Conservation (phyloP, 1,140 invertebrate species). For the Papilio polyxenes region DNA sequence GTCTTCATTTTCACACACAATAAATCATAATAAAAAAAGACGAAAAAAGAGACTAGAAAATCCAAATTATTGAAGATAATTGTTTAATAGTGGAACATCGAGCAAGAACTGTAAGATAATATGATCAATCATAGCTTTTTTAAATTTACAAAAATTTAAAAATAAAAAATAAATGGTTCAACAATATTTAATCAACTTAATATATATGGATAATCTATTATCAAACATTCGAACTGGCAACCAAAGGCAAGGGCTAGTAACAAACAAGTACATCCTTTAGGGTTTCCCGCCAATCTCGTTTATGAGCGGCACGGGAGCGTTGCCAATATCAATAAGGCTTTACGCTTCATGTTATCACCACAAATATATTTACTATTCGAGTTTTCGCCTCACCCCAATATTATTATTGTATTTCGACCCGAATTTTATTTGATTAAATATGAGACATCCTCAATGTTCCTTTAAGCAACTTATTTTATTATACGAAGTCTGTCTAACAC, state of each 20-base stretch:
- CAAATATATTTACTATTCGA: constrained; percentile 39
- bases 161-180: neutral
- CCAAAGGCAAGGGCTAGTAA: constrained; percentile 20
- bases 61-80: neutral
- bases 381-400: constrained; percentile 19
- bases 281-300: constrained; percentile 37
- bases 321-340: constrained; percentile 40
- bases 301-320: constrained; percentile 33
- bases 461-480: neutral
- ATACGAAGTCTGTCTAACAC: neutral
- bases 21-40: neutral
- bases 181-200: neutral
- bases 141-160: too few relatives aligned
- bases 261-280: constrained; percentile 36
- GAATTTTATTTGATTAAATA: constrained; percentile 35
- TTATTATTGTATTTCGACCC: constrained; percentile 35
- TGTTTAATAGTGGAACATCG: too few relatives aligned
- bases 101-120: too few relatives aligned
- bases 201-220: constrained; percentile 22
- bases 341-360: constrained; percentile 38
- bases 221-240: constrained; percentile 11
- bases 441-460: neutral
- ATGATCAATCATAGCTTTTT: too few relatives aligned
- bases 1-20: neutral
- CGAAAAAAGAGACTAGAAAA: neutral